Percentiles rank a stretch among this genome's conserved stretches.
Evolutionary conservation across 2,797 vertebrate genomes (phyloP).

Genomic region (Pachyuromys duprasi): DNA sequence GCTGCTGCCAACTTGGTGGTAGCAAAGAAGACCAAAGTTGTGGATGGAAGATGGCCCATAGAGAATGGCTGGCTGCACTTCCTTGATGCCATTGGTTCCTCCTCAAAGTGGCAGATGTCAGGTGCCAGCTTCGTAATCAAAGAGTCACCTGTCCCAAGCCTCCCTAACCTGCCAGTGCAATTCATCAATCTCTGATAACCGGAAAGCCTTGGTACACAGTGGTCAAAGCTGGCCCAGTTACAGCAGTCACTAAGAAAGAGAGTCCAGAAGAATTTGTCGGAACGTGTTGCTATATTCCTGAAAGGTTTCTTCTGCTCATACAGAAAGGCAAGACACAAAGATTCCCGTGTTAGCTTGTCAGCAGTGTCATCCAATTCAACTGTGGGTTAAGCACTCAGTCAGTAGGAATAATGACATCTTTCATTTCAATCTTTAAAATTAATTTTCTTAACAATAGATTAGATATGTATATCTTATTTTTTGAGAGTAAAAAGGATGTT

Average conservation of each 20-base stretch:
- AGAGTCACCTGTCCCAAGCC: constrained; percentile 46
- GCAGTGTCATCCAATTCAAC: neutral
- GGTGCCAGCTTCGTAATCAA: constrained; percentile 54
- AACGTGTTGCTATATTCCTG: neutral
- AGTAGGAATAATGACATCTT: neutral
- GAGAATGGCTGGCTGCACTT: neutral
- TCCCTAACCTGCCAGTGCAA: constrained; percentile 45
- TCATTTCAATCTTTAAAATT: constrained; percentile 1
- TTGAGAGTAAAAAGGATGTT: neutral
- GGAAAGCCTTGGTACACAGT: neutral
- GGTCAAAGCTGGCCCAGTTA: neutral
- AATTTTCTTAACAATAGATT: neutral
- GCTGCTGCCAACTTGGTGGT: neutral
- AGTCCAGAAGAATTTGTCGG: neutral
- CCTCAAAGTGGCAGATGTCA: constrained; percentile 64
- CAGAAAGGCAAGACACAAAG: neutral
- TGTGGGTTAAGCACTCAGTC: constrained; percentile 2
- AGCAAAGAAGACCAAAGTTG: constrained; percentile 53
- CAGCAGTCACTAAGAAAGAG: neutral
- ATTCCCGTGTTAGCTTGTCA: constrained; percentile 23
- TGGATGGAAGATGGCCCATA: constrained; percentile 2
- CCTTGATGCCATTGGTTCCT: neutral
- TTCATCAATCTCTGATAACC: constrained; percentile 62
- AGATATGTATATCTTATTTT: neutral
- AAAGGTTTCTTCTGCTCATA: neutral